phyloP scores from a whole-genome alignment of 2,113 vertebrate genomes.

The Calonectris borealis region DNA sequence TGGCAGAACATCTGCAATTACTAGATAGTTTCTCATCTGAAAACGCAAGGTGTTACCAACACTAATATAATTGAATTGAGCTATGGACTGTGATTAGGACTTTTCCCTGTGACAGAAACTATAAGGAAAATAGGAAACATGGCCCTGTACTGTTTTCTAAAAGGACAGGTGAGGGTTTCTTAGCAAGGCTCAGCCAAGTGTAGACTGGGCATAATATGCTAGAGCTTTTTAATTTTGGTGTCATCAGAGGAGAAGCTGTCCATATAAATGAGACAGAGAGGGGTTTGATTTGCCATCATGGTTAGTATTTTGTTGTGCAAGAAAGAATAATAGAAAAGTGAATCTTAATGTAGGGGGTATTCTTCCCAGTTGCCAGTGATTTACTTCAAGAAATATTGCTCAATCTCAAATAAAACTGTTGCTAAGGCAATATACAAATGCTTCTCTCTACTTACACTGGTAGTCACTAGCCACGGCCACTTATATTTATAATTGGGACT shows the following conservation, averaged over 20 bases:
- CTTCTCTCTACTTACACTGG: neutral
- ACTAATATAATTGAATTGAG: neutral
- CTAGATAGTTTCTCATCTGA: constrained; percentile 2
- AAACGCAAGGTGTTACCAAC: neutral
- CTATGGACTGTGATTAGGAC: neutral
- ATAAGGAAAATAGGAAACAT: neutral
- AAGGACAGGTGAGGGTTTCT: neutral
- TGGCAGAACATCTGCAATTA: constrained; percentile 53
- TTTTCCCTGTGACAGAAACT: neutral
- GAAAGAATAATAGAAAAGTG: neutral
- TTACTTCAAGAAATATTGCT: neutral
- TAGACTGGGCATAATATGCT: neutral
- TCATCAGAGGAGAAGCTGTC: neutral
- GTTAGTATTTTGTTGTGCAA: neutral
- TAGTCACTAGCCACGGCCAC: neutral
- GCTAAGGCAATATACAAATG: neutral
- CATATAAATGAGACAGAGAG: neutral
- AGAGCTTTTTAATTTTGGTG: neutral
- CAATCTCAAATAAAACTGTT: neutral
- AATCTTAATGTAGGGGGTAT: neutral
- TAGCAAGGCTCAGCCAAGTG: neutral
- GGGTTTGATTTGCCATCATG: neutral
- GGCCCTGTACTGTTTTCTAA: neutral
- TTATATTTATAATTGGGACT: neutral
- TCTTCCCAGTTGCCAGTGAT: neutral